phyloP scores from a whole-genome alignment of 2,113 vertebrate genomes.

The Melanotaenia duboulayi region DNA sequence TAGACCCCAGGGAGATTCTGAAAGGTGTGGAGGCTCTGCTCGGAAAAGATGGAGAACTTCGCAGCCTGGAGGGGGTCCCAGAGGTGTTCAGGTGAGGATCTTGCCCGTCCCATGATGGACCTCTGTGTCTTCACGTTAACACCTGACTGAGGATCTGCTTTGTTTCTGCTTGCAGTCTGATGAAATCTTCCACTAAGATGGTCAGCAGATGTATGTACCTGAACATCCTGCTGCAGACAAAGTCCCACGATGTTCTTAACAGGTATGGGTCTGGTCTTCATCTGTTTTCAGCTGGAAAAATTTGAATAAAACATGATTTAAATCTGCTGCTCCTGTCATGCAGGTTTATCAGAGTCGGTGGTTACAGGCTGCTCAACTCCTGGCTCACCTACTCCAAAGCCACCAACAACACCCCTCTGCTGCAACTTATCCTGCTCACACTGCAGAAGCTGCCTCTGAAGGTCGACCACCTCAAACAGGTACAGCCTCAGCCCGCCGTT shows the following conservation, averaged over 20 bases:
- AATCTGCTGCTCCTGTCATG: background rate
- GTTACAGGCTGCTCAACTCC: slow-evolving; percentile 92
- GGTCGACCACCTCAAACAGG: slow-evolving; percentile 95
- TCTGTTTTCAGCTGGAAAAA: background rate
- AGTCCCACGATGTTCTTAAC: slow-evolving; percentile 88
- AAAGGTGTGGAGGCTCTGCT: slow-evolving; percentile 92
- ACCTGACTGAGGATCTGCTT: background rate
- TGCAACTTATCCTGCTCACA: slow-evolving; percentile 93
- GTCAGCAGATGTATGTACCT: slow-evolving; percentile 97
- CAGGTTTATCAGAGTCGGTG: slow-evolving; percentile 93
- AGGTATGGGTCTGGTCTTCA: slow-evolving; percentile 75
- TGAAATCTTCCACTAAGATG: slow-evolving; percentile 96
- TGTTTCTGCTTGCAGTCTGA: slow-evolving; percentile 81
- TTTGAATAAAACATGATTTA: no score
- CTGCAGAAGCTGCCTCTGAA: slow-evolving; percentile 94
- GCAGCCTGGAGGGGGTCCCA: slow-evolving; percentile 90
- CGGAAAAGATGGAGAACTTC: slow-evolving; percentile 93
- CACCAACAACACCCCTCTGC: slow-evolving; percentile 89
- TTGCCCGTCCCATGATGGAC: background rate
- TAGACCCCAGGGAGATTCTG: slow-evolving; percentile 94
- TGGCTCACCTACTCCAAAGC: slow-evolving; percentile 94
- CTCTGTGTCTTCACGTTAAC: background rate
- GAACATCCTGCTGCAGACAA: slow-evolving; percentile 95
- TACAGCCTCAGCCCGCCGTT: slow-evolving; percentile 36
- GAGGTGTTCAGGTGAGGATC: slow-evolving; percentile 90